phyloP scores from a whole-genome alignment of 2,113 vertebrate genomes.

The Leptocoma aspasia region DNA sequence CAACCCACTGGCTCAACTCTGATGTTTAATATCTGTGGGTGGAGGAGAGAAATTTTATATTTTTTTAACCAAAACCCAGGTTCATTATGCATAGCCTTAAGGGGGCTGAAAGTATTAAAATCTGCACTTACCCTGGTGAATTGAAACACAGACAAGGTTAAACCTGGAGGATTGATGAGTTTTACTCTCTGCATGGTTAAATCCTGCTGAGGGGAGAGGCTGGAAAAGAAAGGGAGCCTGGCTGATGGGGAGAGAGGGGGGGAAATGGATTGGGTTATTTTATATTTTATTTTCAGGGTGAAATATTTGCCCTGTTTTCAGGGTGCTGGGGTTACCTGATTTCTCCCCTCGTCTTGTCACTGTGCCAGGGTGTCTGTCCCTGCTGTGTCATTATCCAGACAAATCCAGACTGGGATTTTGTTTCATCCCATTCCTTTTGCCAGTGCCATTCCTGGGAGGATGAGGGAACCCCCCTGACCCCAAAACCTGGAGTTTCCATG shows the following conservation, averaged over 20 bases:
- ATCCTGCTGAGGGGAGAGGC: slow-evolving; percentile 14
- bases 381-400: background rate
- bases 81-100: slow-evolving; percentile 71
- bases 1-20: slow-evolving; percentile 17
- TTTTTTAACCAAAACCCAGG: slow-evolving; percentile 39
- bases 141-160: slow-evolving; percentile 69
- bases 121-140: slow-evolving; percentile 53
- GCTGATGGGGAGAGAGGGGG: background rate
- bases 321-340: background rate
- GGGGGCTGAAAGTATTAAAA: slow-evolving; percentile 66
- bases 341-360: background rate
- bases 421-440: background rate
- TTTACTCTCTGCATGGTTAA: slow-evolving; percentile 50
- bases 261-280: background rate
- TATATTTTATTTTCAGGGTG: background rate
- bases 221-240: background rate
- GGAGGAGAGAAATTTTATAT: slow-evolving; percentile 14
- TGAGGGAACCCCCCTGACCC: background rate
- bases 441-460: background rate
- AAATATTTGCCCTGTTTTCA: background rate
- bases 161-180: slow-evolving; percentile 74
- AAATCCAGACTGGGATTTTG: background rate
- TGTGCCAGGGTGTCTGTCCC: background rate
- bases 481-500: background rate
- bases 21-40: background rate